Evolutionary conservation across 2,113 vertebrate genomes (phyloP).

Genomic region (Ceyx melanurus): DNA sequence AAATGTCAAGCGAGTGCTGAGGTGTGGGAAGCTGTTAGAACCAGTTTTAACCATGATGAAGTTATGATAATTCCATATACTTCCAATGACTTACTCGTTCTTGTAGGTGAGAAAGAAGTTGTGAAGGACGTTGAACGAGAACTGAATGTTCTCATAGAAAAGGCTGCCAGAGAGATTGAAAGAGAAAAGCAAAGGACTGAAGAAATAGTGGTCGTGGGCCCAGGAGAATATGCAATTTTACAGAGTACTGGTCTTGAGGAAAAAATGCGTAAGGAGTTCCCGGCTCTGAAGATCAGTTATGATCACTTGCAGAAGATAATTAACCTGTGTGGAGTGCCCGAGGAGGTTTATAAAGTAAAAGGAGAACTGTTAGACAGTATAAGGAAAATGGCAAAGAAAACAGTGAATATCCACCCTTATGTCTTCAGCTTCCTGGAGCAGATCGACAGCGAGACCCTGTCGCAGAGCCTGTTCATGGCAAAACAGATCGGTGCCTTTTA

Average conservation of each 20-base stretch:
- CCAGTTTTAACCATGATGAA: background rate
- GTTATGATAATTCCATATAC: slow-evolving; percentile 68
- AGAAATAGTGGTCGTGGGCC: slow-evolving; percentile 26
- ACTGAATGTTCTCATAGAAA: slow-evolving; percentile 65
- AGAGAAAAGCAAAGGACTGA: slow-evolving; percentile 71
- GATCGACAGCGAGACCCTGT: slow-evolving; percentile 73
- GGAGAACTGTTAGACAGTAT: slow-evolving; percentile 70
- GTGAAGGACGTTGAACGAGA: slow-evolving; percentile 54
- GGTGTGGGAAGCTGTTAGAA: slow-evolving; percentile 76
- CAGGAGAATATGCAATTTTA: slow-evolving; percentile 75
- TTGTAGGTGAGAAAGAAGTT: slow-evolving; percentile 76
- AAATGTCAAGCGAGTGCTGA: slow-evolving; percentile 38
- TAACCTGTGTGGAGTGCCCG: slow-evolving; percentile 72
- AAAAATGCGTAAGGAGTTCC: slow-evolving; percentile 18
- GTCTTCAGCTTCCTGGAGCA: slow-evolving; percentile 77
- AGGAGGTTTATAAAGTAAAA: slow-evolving; percentile 77
- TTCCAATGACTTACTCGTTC: slow-evolving; percentile 36
- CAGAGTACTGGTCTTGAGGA: slow-evolving; percentile 55
- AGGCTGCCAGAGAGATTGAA: slow-evolving; percentile 62
- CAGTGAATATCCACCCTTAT: slow-evolving; percentile 53
- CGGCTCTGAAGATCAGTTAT: slow-evolving; percentile 74
- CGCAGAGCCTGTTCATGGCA: slow-evolving; percentile 75
- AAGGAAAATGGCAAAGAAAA: slow-evolving; percentile 60
- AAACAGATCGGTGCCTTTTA: slow-evolving; percentile 76
- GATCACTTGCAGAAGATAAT: slow-evolving; percentile 28